Base-by-base conservation (phyloP, 2,888 invertebrate genomes). In the Cryptocephalus moraei region DNA sequence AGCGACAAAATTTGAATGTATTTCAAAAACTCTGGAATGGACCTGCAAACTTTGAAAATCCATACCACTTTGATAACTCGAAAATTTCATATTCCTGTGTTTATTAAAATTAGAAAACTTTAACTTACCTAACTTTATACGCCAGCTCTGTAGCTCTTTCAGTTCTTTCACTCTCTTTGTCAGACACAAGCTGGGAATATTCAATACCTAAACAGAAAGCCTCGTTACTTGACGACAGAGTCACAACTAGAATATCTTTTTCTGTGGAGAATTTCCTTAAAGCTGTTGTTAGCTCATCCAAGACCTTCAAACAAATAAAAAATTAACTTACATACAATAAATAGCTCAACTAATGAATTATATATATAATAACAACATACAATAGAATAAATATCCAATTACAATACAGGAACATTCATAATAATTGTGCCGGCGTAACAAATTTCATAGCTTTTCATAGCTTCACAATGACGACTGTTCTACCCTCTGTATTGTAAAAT, bases 151-250 rank as follows among this genome's bases (percentile, higher is more conserved):
- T 73, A 13, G 88, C 88, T 57, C 77, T 74, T 49, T 75, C 73
- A 57, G 76, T 77, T 51, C 84, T 75, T 56, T 76, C 77, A 34
- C 81, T 80, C 39, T 75, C 70, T 57, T 81, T 74, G 22, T 77
- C 72, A 51, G 78, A 70, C 36, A 86, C 65, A 36, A 92, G 68
- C 46, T 78, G 77, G 47, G 79, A 79, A 48, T 91, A 78, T 69
- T 94, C 89, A 53, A 94, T 73, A 31, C 91, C 91, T 55, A 86
- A 84, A 65, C 89, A 91, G 62, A 91, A 85, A 40, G 81, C 78
- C 41, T 79, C 79, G 44, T 84, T 84, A 45, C 82, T 81, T 8
- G 90, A 87, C 43, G 82, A 83, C 14, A 94, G 66, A 54, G 88
- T 72, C 48, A 92, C 87, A 1, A 79, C 76, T 57, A 78, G 67